Base-by-base conservation (phyloP, 2,113 vertebrate genomes). In the Macquaria ambigua region DNA sequence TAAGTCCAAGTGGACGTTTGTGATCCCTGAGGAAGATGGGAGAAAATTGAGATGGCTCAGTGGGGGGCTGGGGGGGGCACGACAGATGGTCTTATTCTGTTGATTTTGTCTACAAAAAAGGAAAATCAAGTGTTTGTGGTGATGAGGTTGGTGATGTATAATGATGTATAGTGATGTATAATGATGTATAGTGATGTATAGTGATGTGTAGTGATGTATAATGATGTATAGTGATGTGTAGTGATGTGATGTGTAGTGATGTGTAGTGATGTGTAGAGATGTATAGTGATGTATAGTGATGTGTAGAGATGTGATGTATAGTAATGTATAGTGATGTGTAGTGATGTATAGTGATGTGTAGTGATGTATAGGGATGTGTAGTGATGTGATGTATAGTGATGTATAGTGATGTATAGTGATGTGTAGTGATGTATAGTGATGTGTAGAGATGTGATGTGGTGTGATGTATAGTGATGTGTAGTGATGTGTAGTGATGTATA, bases 381-480 rank as follows among this genome's bases (percentile, higher is more conserved):
- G 12, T 61, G 4, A 15, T 6, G 11, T 15, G 5, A 31, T 7
- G 2, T 61, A 1, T 3, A 61, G 14, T 61, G 25, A 16, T 3
- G 11, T 31, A 1, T 16, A 16, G 25, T 59, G 12, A 16, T 7
- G 11, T 59, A 1, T 5, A 25, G 25, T 59, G 25, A 16, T 15
- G 6, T 59, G 5, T 3, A 59, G 5, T 28, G 25, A 31, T 7
- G 12, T 59, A 1, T 59, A 31, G 58, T 31, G 6, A 31, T 3
- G 25, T 18, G 0, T 1, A 34, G 28, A 34, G 2, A 8, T 1
- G 2, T 34, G 3, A 2, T 18, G 59, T 61, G 25, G 7, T 2
- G 56, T 59, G 56, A 8, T 7, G 52, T 53, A 3, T 23, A 53
- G 52, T 53, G 25, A 16, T 2, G n/a, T 59, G 12, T 6, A 28